Evolutionary conservation across 2,797 vertebrate genomes (phyloP), one percentile per base, ranked within the genome.

Genomic region (Gymnoscopelus braueri): DNA sequence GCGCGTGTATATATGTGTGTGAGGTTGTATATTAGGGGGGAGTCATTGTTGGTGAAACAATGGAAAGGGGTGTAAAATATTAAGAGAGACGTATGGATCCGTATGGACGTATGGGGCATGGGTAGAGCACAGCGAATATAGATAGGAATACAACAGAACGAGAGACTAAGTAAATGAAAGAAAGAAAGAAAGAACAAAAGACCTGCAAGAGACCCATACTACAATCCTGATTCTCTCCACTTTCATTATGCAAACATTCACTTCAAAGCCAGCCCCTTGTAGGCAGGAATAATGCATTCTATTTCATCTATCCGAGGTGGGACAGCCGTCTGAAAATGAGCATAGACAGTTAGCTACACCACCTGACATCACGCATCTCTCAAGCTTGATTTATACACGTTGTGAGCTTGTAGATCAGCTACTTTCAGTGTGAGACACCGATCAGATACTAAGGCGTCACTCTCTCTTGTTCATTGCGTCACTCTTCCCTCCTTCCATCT

Each of bases 181-280:
- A 9, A n/a, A 51, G 26, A 35, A 55, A 51, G 3, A 51, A 5
- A 59, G 48, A 59, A 19, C 32, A 66, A 69, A 67, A 69, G 54
- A 68, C 78, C 74, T 75, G 78, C 71, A 58, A 71, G 84, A 79
- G 87, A 89, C 63, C 66, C 69, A 79, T 71, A 75, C 60, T 29
- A 87, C 84, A 88, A 91, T 88, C 79, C 80, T 72, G 80, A 89
- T 87, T 88, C 87, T 84, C 83, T 85, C 75, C 3, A 67, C 84
- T 86, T 88, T 87, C 86, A 91, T 91, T 91, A 93, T 91, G 90
- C 89, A 89, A 85, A 90, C 75, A 62, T 75, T 87, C 78, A 91
- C 90, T 91, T 92, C 90, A 92, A 93, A 92, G 90, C 73, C 74
- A 71, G 82, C 48, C 83, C 80, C 88, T 90, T 48, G 61, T 88